Evolutionary conservation across 2,113 vertebrate species (phyloP).

Genomic region (Otus sunia): DNA sequence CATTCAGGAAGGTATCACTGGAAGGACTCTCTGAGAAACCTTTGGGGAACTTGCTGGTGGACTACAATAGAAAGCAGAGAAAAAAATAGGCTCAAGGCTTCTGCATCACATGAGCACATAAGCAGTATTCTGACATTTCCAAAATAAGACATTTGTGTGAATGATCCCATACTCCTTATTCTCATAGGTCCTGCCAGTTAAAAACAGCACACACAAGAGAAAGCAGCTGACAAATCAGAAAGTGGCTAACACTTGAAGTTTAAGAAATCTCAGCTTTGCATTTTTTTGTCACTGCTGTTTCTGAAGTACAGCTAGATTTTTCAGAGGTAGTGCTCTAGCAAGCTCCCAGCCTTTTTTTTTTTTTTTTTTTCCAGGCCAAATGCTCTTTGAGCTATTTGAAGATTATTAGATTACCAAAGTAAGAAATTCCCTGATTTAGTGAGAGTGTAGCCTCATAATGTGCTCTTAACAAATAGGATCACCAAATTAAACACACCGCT

Average conservation of each 20-base stretch:
- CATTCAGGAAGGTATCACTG: background rate
- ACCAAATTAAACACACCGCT: constrained; percentile 34
- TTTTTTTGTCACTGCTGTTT: background rate
- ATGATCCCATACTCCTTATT: background rate
- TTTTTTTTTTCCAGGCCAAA: background rate
- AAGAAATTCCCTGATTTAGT: constrained; percentile 30
- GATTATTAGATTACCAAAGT: constrained; percentile 40
- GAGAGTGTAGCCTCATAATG: background rate
- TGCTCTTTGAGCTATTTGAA: constrained; percentile 34
- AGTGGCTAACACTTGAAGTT: background rate
- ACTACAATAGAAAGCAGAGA: background rate
- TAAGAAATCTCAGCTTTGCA: background rate
- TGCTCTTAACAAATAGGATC: constrained; percentile 14
- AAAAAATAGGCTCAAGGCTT: background rate
- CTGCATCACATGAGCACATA: background rate
- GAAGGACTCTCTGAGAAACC: background rate
- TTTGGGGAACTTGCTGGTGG: background rate
- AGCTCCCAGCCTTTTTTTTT: background rate
- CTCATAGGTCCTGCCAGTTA: background rate
- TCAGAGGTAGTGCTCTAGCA: background rate
- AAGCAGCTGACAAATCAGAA: background rate
- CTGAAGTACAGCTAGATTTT: background rate
- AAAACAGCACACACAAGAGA: background rate
- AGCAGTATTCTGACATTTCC: background rate
- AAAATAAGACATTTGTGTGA: background rate